A percentile compares a stretch with the other conserved stretches of the same genome.
phyloP scores from a whole-genome alignment of 2,888 invertebrate genomes.

The Coelopa pilipes region DNA sequence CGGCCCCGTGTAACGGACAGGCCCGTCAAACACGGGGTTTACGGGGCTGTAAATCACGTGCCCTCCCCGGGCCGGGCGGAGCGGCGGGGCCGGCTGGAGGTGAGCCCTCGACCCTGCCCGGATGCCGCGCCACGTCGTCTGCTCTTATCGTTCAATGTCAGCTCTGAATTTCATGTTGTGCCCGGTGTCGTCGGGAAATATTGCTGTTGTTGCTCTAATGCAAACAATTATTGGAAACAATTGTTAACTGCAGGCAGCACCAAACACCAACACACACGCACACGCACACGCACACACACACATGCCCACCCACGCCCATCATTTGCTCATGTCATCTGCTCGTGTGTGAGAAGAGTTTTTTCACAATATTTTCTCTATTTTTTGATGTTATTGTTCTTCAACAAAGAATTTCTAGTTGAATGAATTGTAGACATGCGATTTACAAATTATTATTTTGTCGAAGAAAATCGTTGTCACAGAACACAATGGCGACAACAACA shows the following conservation, averaged over 20 bases:
- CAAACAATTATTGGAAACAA: slow-evolving; percentile 10
- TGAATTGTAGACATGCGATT: slow-evolving; percentile 14
- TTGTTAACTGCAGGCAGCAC: slow-evolving; percentile 6
- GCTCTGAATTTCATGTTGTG: slow-evolving; percentile 1
- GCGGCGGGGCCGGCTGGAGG: neutral
- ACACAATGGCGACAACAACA: neutral
- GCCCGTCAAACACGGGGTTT: no score
- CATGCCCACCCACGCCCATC: neutral
- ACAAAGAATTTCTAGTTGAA: slow-evolving; percentile 1
- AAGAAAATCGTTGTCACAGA: neutral
- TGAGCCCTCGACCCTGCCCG: neutral
- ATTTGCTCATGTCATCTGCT: no score
- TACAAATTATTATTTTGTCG: slow-evolving; percentile 11
- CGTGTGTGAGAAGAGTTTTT: no score
- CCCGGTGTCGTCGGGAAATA: neutral
- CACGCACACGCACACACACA: neutral
- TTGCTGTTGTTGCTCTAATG: neutral
- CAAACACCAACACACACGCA: neutral
- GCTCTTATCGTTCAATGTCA: slow-evolving; percentile 12
- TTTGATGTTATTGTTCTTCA: neutral
- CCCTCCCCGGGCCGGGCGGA: neutral
- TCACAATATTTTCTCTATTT: neutral
- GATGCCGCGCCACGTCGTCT: neutral
- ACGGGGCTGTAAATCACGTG: no score
- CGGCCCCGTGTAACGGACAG: no score